Evolutionary conservation across 35 echinoderm and acorn worm species (phyloP).

Genomic region (Heliocidaris erythrogramma): DNA sequence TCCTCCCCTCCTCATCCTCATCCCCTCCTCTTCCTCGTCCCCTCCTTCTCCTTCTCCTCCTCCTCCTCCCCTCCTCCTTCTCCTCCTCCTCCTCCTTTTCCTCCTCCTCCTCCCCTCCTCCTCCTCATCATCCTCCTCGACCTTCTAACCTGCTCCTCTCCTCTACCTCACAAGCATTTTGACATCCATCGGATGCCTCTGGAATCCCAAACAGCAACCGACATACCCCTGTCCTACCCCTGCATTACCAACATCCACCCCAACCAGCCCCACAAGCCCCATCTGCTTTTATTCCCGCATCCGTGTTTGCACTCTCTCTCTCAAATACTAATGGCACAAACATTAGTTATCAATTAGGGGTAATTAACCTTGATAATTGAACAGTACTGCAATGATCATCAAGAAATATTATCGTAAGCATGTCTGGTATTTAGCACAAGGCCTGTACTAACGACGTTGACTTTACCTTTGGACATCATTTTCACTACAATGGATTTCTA

Average conservation of each 20-base stretch:
- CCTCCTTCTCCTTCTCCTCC: background rate
- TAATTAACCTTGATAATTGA: background rate
- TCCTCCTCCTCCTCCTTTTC: background rate
- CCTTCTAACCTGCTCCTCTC: background rate
- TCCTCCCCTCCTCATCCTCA: background rate
- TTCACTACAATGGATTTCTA: background rate
- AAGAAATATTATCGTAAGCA: background rate
- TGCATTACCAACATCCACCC: background rate
- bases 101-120: background rate
- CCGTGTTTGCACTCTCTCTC: background rate
- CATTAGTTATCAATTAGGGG: conserved; percentile 12
- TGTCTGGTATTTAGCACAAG: background rate
- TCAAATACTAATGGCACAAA: conserved; percentile 2
- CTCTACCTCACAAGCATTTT: background rate
- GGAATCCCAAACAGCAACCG: background rate
- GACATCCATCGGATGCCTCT: background rate
- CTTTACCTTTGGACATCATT: background rate
- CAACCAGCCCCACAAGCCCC: background rate
- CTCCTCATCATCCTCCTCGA: background rate
- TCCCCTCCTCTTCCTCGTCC: background rate
- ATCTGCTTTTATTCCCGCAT: background rate
- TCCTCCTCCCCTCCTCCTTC: background rate
- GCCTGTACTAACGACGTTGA: background rate
- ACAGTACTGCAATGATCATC: background rate
- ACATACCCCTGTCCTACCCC: background rate